These are phyloP conservation scores for Rhadinocentrus ornatus DNA, from an alignment of 2,797 vertebrate species.

Conservation along the genomic window DNA sequence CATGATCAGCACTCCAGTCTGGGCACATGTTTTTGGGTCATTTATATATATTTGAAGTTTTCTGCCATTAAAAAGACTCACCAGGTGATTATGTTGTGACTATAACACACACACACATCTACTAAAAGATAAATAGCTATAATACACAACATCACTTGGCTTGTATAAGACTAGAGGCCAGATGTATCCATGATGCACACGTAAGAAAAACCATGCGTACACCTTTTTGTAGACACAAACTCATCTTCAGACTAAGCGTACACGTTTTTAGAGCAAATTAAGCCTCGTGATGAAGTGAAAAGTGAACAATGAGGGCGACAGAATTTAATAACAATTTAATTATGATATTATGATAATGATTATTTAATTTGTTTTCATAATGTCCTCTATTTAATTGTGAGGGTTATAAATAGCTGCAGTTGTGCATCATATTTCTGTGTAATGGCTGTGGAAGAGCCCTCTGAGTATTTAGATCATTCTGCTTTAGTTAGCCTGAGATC, in stretches of 20 bases:
- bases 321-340: background rate
- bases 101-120: background rate
- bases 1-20: background rate
- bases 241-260: background rate
- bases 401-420: background rate
- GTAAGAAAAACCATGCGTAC: too few species aligned
- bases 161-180: too few species aligned
- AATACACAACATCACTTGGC: background rate
- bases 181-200: too few species aligned
- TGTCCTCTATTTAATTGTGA: background rate
- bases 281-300: background rate
- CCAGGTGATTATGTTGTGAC: background rate
- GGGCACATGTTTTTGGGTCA: background rate
- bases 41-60: background rate
- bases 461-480: background rate
- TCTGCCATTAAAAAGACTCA: background rate
- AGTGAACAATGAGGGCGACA: background rate
- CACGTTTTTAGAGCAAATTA: background rate
- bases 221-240: background rate
- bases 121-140: background rate
- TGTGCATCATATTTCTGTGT: background rate
- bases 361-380: constrained; percentile 1
- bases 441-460: background rate
- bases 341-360: background rate
- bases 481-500: background rate